Conservation (phyloP, 2,888 invertebrate species). For the Isoperla grammatica region DNA sequence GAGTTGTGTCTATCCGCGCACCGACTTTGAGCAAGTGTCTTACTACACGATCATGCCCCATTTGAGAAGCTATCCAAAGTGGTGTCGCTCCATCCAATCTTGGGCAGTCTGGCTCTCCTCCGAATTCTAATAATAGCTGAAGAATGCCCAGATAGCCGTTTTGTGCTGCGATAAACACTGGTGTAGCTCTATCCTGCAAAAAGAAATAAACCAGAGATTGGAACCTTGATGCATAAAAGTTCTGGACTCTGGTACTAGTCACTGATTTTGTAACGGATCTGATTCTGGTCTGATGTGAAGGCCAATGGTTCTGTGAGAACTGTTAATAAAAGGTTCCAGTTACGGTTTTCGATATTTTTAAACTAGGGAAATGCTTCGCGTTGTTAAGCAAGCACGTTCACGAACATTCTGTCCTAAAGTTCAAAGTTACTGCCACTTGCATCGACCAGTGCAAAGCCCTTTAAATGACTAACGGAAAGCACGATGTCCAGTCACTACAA, state of each 20-base stretch:
- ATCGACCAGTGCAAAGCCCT: too few species aligned
- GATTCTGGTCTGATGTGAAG: background rate
- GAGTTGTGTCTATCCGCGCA: conserved; percentile 69
- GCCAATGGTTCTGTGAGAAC: too few species aligned
- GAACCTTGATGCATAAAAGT: background rate
- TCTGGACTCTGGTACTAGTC: background rate
- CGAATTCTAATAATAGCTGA: conserved; percentile 62
- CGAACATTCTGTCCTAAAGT: too few species aligned
- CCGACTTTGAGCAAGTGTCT: conserved; percentile 70
- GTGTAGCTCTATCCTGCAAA: conserved; percentile 80
- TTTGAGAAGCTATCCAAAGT: conserved; percentile 92
- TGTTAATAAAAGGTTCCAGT: too few species aligned
- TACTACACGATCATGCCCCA: conserved; percentile 83
- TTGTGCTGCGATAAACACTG: conserved; percentile 89
- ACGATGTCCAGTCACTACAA: too few species aligned
- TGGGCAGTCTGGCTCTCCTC: conserved; percentile 66
- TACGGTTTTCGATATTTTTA: too few species aligned
- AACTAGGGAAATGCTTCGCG: too few species aligned
- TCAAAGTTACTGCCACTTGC: too few species aligned
- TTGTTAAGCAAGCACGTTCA: too few species aligned
- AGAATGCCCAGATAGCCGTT: conserved; percentile 85
- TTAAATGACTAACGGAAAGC: too few species aligned
- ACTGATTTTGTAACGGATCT: background rate
- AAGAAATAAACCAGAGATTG: conserved; percentile 10
- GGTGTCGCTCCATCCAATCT: conserved; percentile 83